These are phyloP conservation scores for Prochilodus magdalenae DNA, from an alignment of 2,113 vertebrate species.

Conservation along the genomic window DNA sequence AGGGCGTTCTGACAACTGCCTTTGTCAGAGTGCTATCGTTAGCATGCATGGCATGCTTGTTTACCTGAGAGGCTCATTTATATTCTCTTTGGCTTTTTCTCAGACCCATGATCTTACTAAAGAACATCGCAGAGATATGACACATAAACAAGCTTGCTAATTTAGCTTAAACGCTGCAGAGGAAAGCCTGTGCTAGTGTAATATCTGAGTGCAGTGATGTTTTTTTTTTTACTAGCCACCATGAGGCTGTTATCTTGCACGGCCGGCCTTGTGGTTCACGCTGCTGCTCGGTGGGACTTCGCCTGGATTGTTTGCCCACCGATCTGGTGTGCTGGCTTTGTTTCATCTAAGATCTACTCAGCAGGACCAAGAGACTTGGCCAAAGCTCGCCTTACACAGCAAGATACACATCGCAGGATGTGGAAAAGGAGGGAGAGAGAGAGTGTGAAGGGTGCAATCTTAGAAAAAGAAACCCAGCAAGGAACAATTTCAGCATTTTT, in stretches of 20 bases:
- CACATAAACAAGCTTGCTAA: slow-evolving; percentile 9
- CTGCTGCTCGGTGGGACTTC: neutral
- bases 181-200: neutral
- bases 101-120: slow-evolving; percentile 1
- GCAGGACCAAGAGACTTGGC: neutral
- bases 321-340: neutral
- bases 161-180: neutral
- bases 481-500: neutral
- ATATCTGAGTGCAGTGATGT: neutral
- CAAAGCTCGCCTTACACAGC: neutral
- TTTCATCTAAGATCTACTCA: neutral
- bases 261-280: neutral
- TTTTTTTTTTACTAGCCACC: neutral
- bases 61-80: slow-evolving; percentile 46
- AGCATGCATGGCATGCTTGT: slow-evolving; percentile 38
- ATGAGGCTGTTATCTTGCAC: neutral
- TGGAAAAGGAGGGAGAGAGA: neutral
- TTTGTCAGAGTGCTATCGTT: slow-evolving; percentile 30
- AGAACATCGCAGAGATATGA: neutral
- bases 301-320: neutral
- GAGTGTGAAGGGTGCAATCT: neutral
- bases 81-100: slow-evolving; percentile 25
- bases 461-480: neutral
- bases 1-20: slow-evolving; percentile 37
- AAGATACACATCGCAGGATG: neutral